Evolutionary conservation across 2,797 vertebrate species (phyloP), one percentile per base, ranked within the genome.

Genomic region (Dryobates pubescens): DNA sequence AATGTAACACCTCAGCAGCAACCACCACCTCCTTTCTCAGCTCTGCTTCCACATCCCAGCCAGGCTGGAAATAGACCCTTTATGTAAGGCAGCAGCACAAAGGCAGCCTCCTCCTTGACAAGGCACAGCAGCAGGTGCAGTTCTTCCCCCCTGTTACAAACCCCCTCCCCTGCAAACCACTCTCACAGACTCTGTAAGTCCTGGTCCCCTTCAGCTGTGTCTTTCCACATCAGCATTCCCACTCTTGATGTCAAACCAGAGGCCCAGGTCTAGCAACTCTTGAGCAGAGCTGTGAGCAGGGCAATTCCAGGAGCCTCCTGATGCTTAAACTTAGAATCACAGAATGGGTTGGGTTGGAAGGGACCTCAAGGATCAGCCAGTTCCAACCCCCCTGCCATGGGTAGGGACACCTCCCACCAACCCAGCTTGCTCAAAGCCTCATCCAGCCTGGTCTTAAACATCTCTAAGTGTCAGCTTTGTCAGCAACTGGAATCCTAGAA

Each of bases 201-300:
- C 2, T 0, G 5, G 0, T 68, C 29, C 41, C 5, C 61, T 47
- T 32, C 45, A 43, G 16, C 3, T 67, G 23, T 14, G 3, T 5
- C 53, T 36, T 61, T 36, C 68, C n/a, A 61, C 83, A 53, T 3
- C 64, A 68, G 53, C 4, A 10, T 24, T 74, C 30, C 59, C 43
- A 22, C 0, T 8, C 38, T 3, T 51, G 20, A 3, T 14, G 11
- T 19, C 57, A 64, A 89, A 13, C 2, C 41, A 43, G 5, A 79
- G 27, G 23, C 16, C 49, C 2, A 64, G 29, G 56, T 24, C 41
- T 71, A 14, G 3, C 15, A 27, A 0, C 14, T 47, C 56, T 11
- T 23, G 45, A 70, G 29, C 3, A 51, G 1, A 18, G 4, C 4
- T 24, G 18, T 34, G 38, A 65, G 19, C 3, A 47, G 24, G 32